phyloP scores from a whole-genome alignment of 2,797 vertebrate genomes.

The Galago senegalensis region DNA sequence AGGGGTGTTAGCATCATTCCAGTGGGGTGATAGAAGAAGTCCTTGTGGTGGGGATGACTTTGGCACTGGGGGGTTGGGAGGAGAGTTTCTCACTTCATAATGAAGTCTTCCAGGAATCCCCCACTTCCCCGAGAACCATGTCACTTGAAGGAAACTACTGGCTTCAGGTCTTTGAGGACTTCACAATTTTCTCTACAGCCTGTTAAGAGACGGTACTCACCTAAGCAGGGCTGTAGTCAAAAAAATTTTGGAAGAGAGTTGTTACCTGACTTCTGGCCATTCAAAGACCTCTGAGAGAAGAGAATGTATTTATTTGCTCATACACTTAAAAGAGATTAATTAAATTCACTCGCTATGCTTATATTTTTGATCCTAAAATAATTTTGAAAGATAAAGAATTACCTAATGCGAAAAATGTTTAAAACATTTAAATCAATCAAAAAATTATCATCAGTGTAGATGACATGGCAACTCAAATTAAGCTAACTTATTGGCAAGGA shows the following conservation, averaged over 20 bases:
- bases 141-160: background rate
- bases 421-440: background rate
- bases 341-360: background rate
- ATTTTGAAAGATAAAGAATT: constrained; percentile 39
- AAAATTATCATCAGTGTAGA: background rate
- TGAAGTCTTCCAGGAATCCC: too few species aligned
- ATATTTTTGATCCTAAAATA: background rate
- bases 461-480: background rate
- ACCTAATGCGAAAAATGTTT: background rate
- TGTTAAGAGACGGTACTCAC: background rate
- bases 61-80: background rate
- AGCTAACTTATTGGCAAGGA: background rate
- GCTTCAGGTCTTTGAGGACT: background rate
- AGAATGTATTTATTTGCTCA: background rate
- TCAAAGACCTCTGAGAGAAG: background rate
- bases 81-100: background rate
- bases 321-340: background rate
- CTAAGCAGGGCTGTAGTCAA: background rate
- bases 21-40: too few species aligned
- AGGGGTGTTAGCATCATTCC: background rate
- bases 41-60: too few species aligned
- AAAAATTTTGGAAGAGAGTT: background rate
- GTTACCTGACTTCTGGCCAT: background rate
- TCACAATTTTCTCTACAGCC: background rate
- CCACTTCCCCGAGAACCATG: background rate